Conservation (phyloP, 2,888 invertebrate species). For the Phyllotreta cruciferae region DNA sequence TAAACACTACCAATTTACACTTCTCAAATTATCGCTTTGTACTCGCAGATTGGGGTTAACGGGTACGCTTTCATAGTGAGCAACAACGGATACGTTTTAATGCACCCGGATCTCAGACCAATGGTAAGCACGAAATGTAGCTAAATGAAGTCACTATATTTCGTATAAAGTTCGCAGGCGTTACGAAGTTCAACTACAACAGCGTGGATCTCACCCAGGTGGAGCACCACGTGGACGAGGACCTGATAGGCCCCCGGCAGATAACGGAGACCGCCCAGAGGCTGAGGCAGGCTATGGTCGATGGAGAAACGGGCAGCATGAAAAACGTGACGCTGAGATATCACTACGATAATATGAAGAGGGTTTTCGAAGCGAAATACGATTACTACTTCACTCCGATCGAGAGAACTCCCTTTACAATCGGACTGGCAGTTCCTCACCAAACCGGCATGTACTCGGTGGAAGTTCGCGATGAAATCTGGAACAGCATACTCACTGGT, state of each 20-base stretch:
- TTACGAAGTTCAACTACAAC: slow-evolving; percentile 76
- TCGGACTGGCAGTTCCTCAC: slow-evolving; percentile 84
- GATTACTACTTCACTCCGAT: slow-evolving; percentile 86
- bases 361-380: slow-evolving; percentile 79
- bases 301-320: slow-evolving; percentile 71
- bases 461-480: slow-evolving; percentile 79
- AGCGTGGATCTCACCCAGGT: slow-evolving; percentile 96
- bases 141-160: slow-evolving; percentile 2
- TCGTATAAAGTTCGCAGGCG: slow-evolving; percentile 44
- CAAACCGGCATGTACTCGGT: slow-evolving; percentile 78
- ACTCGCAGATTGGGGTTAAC: slow-evolving; percentile 87
- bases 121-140: slow-evolving; percentile 67
- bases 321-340: slow-evolving; percentile 74
- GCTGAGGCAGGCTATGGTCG: slow-evolving; percentile 75
- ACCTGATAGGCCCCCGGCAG: slow-evolving; percentile 67
- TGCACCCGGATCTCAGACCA: slow-evolving; percentile 93
- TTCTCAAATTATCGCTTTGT: slow-evolving; percentile 1
- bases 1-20: background rate
- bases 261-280: slow-evolving; percentile 65
- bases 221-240: slow-evolving; percentile 73
- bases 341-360: slow-evolving; percentile 85
- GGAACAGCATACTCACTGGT: slow-evolving; percentile 70
- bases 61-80: slow-evolving; percentile 97
- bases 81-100: slow-evolving; percentile 93
- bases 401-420: slow-evolving; percentile 86